Percentiles rank a stretch among this genome's conserved stretches.
These are phyloP conservation scores for Notodonta ziczac DNA, from an alignment of 2,888 invertebrate genomes.

Conservation along the genomic window DNA sequence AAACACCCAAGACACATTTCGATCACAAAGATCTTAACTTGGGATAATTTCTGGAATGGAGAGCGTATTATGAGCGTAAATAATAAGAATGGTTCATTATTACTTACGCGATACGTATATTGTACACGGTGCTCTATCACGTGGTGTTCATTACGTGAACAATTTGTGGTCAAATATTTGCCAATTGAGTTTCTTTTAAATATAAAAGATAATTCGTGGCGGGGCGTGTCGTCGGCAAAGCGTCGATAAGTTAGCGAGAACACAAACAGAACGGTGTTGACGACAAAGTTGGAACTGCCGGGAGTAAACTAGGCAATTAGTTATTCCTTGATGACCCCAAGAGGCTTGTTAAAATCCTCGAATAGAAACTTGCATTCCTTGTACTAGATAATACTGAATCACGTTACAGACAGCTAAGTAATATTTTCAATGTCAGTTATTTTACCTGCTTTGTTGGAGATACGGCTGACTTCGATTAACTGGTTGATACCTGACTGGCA, in stretches of 20 bases:
- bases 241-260: conserved; percentile 47
- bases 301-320: conserved; percentile 51
- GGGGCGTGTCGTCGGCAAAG: conserved; percentile 17
- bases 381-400: no score
- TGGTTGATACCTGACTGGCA: no score
- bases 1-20: no score
- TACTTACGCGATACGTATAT: neutral
- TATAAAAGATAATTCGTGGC: conserved; percentile 22
- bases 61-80: neutral
- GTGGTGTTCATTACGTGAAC: neutral
- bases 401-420: neutral
- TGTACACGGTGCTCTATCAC: neutral
- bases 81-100: neutral
- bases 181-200: conserved; percentile 16
- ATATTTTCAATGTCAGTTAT: no score
- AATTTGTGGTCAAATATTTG: neutral
- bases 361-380: no score
- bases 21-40: no score
- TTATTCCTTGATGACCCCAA: neutral
- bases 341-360: neutral
- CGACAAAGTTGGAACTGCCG: conserved; percentile 46
- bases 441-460: no score
- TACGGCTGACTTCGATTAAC: no score
- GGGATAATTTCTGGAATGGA: neutral
- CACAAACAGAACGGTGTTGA: conserved; percentile 50